Conservation (phyloP, 1,140 invertebrate genomes). For the Colletes latitarsis region DNA sequence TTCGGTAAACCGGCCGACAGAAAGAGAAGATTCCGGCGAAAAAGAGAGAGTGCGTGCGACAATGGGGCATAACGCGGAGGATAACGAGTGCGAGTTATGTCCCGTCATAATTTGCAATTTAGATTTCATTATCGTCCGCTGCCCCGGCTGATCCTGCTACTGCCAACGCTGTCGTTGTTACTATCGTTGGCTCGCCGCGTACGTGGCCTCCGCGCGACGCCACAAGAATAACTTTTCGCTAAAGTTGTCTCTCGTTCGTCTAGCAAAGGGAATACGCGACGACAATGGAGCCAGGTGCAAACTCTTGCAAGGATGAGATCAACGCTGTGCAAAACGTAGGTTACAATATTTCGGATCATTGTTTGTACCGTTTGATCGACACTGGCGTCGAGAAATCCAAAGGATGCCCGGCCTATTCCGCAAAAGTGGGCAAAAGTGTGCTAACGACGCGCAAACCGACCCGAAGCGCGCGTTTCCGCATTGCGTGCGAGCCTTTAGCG, state of each 20-base stretch:
- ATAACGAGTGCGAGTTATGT: conserved; percentile 64
- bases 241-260: too few species aligned
- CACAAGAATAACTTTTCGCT: conserved; percentile 8
- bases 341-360: too few species aligned
- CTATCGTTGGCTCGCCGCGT: too few species aligned
- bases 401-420: neutral
- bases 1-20: conserved; percentile 10
- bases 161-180: neutral
- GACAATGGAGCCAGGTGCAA: too few species aligned
- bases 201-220: neutral
- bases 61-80: conserved; percentile 59
- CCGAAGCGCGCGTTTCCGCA: conserved; percentile 57
- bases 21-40: neutral
- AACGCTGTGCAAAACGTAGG: too few species aligned
- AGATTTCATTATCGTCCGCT: conserved; percentile 64
- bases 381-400: too few species aligned
- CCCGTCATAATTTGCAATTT: conserved; percentile 68
- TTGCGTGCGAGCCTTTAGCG: conserved; percentile 58
- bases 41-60: conserved; percentile 42
- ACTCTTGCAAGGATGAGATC: too few species aligned
- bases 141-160: neutral
- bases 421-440: conserved; percentile 52
- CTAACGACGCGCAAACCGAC: conserved; percentile 60
- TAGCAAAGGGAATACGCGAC: too few species aligned
- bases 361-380: neutral